Evolutionary conservation across 2,797 vertebrate genomes (phyloP).

Genomic region (Enteromius radiatus): DNA sequence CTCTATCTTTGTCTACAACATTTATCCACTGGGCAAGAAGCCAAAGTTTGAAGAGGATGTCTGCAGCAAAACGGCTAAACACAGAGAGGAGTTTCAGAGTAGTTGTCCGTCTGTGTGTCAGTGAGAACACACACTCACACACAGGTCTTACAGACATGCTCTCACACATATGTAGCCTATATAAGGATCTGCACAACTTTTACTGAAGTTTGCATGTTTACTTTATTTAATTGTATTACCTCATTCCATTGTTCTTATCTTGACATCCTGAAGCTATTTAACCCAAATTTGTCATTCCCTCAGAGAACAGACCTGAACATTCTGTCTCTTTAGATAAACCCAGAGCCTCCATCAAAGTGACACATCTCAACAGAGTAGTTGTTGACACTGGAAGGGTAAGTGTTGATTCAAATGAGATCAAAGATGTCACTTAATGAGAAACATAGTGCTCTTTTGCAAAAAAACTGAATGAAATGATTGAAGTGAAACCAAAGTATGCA

Average conservation of each 20-base stretch:
- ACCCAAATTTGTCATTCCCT: background rate
- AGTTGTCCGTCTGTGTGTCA: conserved; percentile 56
- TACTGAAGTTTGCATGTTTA: background rate
- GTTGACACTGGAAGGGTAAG: conserved; percentile 65
- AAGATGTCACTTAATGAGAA: conserved; percentile 37
- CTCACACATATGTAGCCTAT: background rate
- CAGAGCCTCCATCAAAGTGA: conserved; percentile 59
- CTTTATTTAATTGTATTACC: background rate
- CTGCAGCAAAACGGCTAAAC: conserved; percentile 5
- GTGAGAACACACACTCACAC: conserved; percentile 44
- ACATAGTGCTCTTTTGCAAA: background rate
- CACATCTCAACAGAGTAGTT: conserved; percentile 58
- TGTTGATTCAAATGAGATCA: conserved; percentile 21
- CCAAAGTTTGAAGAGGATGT: conserved; percentile 19
- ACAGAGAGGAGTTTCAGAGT: conserved; percentile 60
- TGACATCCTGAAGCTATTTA: background rate
- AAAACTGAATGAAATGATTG: background rate
- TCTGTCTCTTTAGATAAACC: conserved; percentile 44
- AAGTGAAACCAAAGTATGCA: conserved; percentile 19
- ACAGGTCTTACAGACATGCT: conserved; percentile 21
- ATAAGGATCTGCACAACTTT: background rate
- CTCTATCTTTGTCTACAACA: background rate
- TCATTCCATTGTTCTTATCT: background rate
- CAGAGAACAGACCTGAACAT: conserved; percentile 21
- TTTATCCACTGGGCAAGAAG: conserved; percentile 19